Base-by-base conservation (phyloP, 1,140 invertebrate species). In the Atta texana region DNA sequence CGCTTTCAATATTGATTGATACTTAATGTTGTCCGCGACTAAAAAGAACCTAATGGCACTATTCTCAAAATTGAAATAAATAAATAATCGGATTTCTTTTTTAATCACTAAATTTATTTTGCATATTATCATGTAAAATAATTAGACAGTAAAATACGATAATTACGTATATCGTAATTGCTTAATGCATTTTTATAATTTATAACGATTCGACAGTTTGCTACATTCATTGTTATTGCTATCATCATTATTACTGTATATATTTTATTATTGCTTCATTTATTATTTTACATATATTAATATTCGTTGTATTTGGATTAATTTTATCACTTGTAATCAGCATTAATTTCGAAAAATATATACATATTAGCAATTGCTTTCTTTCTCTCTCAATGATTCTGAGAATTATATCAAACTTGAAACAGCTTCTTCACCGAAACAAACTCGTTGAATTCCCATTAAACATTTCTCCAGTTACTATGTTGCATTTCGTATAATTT, bases 81-180 rank as follows among this genome's bases (percentile, higher is more conserved):
- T 81, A 81, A 34, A 16, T 81, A 81, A 57, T 44, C 24, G 0
- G 34, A 57, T 0, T 53, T 3, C 3, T 16, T 24, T 44, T 80
- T 68, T 49, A 24, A n/a, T 4, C 3, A 14, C 14, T 51, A 28
- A 64, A 66, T n/a, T 24, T 28, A 55, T 6, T 72, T 53, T 55
- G 24, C 21, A 55, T 72, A 24, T 1, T 71, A 8, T 10, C 2
- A 16, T 24, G 31, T 31, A 12, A 24, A 44, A 59, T 34, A 28
- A 75, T 75, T 53, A 53, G 49, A 75, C 31, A 34, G 6, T n/a
- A 2, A 75, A 16, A 10, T 39, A 55, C 53, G 53, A 74, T 55
- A 34, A 75, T 75, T 59, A 39, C n/a, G 39, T 44, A 10, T 44
- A 18, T 75, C 72, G 10, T 21, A 68, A 44, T 68, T 68, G 64